These are phyloP conservation scores for Candidula unifasciata DNA, from an alignment of 2,888 invertebrate species.

Conservation along the genomic window DNA sequence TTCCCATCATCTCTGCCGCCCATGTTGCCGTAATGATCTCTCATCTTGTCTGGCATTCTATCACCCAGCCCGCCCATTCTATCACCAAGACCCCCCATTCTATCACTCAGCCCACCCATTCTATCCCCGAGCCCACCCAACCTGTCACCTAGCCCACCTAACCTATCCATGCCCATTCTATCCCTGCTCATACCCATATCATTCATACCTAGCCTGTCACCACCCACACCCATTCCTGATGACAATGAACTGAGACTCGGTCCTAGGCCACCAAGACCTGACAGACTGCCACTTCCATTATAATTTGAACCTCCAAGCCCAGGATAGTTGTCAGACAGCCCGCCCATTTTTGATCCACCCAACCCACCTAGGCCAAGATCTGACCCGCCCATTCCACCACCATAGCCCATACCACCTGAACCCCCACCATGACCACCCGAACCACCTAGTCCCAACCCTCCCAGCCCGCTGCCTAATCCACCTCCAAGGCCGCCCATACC, in stretches of 20 bases:
- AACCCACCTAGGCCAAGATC: conserved; percentile 55
- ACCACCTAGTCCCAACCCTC: conserved; percentile 10
- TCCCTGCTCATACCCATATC: conserved; percentile 50
- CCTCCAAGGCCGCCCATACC: conserved; percentile 45
- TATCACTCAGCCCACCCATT: conserved; percentile 44
- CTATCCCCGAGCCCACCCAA: conserved; percentile 25
- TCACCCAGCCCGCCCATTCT: conserved; percentile 51
- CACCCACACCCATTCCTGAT: conserved; percentile 47
- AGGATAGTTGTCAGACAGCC: conserved; percentile 54
- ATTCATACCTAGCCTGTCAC: conserved; percentile 54
- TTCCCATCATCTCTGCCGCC: conserved; percentile 52
- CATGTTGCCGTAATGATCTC: conserved; percentile 48
- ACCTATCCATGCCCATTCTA: conserved; percentile 42
- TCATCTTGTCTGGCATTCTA: conserved; percentile 36
- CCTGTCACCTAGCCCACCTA: conserved; percentile 20
- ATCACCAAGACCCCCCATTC: conserved; percentile 50
- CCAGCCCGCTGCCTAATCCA: conserved; percentile 51
- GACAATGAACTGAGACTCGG: conserved; percentile 59
- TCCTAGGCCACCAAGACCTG: conserved; percentile 56
- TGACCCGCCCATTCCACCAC: conserved; percentile 56
- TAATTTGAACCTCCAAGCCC: conserved; percentile 59
- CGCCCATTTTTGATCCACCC: conserved; percentile 57
- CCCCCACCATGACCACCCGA: conserved; percentile 42
- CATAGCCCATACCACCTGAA: conserved; percentile 54
- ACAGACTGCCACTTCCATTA: conserved; percentile 35